Percentiles rank a stretch among this genome's conserved stretches.
Conservation (phyloP, 2,888 invertebrate species). For the Drosophila cognata region DNA sequence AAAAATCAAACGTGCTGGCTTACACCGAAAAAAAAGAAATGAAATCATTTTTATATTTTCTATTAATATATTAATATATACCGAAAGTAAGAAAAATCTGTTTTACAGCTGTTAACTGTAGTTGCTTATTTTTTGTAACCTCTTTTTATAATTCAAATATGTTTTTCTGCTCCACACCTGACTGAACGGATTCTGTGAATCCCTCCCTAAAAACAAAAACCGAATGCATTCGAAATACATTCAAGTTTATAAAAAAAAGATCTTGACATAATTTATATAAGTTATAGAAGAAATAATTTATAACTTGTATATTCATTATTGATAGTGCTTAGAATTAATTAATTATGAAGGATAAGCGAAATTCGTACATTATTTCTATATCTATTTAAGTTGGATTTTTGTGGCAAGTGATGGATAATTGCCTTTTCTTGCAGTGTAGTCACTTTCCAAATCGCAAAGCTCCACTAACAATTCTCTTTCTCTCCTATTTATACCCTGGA, state of each 20-base stretch:
- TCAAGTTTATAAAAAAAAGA: too few relatives aligned
- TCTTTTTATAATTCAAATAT: background rate
- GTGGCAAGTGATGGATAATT: background rate
- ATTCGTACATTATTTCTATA: background rate
- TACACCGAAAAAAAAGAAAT: conserved; percentile 30
- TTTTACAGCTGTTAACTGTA: background rate
- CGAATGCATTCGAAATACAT: background rate
- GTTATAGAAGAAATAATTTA: background rate
- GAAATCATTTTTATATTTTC: background rate
- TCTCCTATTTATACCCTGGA: background rate
- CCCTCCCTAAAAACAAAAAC: background rate
- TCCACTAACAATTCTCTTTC: conserved; percentile 40
- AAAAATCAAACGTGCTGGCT: conserved; percentile 3
- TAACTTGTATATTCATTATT: too few relatives aligned
- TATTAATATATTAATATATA: background rate
- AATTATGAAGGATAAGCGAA: background rate
- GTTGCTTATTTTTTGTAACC: background rate
- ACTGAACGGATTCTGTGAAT: too few relatives aligned
- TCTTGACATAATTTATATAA: background rate
- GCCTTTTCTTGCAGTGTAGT: conserved; percentile 30
- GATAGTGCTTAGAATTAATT: background rate
- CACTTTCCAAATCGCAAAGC: conserved; percentile 39
- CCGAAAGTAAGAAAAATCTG: background rate
- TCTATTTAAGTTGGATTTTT: background rate
- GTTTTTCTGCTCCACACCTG: too few relatives aligned